phyloP scores from a whole-genome alignment of 1,140 invertebrate genomes.

The Drosophila orosa region DNA sequence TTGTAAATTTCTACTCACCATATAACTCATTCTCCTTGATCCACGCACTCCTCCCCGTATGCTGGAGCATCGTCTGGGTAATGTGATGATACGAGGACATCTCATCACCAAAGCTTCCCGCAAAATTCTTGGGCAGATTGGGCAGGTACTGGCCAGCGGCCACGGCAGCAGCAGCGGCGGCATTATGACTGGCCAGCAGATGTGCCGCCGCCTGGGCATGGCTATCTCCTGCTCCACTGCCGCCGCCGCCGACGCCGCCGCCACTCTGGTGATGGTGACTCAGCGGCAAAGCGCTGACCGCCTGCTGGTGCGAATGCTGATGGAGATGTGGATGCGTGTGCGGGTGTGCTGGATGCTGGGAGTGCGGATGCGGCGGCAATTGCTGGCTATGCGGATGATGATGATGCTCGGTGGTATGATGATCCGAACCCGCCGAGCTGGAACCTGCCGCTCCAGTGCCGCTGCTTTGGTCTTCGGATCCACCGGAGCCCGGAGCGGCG shows the following conservation, averaged over 20 bases:
- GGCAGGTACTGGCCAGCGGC: constrained; percentile 77
- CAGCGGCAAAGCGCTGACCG: constrained; percentile 31
- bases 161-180: constrained; percentile 72
- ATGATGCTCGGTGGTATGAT: constrained; percentile 61
- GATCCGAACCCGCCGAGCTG: constrained; percentile 33
- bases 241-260: constrained; percentile 30
- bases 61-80: constrained; percentile 79
- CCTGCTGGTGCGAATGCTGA: constrained; percentile 47
- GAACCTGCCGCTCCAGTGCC: constrained; percentile 5
- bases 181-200: constrained; percentile 78
- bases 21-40: constrained; percentile 83
- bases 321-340: constrained; percentile 41
- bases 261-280: constrained; percentile 46
- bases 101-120: constrained; percentile 74
- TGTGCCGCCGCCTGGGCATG: constrained; percentile 78
- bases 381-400: constrained; percentile 32
- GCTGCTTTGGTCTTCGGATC: constrained; percentile 30
- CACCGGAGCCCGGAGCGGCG: constrained; percentile 25
- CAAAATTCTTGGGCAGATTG: constrained; percentile 76
- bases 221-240: constrained; percentile 27
- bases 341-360: constrained; percentile 23
- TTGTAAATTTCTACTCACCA: constrained; percentile 64
- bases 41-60: constrained; percentile 75
- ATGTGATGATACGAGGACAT: constrained; percentile 83
- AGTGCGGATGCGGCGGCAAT: constrained; percentile 31